Evolutionary conservation across 1,140 invertebrate genomes (phyloP), one percentile per base, ranked within the genome.

Genomic region (Procambarus virginalis): DNA sequence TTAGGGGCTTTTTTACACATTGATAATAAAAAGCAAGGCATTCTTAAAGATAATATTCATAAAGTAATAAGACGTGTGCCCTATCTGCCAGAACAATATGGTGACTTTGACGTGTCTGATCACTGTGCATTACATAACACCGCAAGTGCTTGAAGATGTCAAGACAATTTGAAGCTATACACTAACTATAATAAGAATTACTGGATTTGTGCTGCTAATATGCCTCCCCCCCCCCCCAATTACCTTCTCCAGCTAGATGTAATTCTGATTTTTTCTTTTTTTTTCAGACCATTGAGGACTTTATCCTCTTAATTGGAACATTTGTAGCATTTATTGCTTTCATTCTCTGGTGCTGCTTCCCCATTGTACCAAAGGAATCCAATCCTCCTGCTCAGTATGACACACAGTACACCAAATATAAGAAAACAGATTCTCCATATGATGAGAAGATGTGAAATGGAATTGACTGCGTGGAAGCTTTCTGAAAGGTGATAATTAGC

Each of bases 291-390:
- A 95, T 95, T 83, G 95, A 96, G 93, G 95, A 96, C 93, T 95
- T 95, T 84, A 95, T 96, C 85, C 93, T 95, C 58, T 93, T 95
- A 55, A 94, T 95, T 89, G 95, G 95, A n/a, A 95, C 95, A 17
- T 93, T 95, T 89, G 95, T 96, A 80, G 95, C 95, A 60, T 96
- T 95, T 93, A 94, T 96, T 83, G 95, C 95, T 14, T 96, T 96
- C 92, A 94, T 96, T 51, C 92, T 96, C 14, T 96, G 95, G 95
- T 96, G 95, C 92, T 96, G 95, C 92, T 96, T 95, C 93, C 95
- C 95, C 58, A 94, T 95, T 79, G 94, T 95, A 73, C 95, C 95
- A n/a, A 95, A 95, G 94, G 95, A 93, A 60, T 91, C 92, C 58
- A 92, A 89, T 45, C 91, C 86, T 78, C 91, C 91, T 10, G 83